Base-by-base conservation (phyloP, 1,140 invertebrate genomes). In the Eurosta solidaginis region DNA sequence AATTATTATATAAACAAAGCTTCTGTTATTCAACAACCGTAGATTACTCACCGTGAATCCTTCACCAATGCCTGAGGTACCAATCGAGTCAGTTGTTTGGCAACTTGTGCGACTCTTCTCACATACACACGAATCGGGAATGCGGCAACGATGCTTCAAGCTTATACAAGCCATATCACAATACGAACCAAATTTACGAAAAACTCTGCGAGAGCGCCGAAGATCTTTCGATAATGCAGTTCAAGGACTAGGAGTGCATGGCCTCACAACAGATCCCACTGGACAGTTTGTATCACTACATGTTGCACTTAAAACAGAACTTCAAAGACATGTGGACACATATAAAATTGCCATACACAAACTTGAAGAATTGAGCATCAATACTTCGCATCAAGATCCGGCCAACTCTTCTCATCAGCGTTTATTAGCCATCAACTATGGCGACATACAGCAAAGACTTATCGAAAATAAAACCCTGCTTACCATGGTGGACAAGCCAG, bases 401-500 rank as follows among this genome's bases (percentile, higher is more conserved):
- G 94, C 95, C 0, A 93, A 94, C 54, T 94, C 95, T 0, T 96
- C 95, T 22, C 96, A 98, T 88, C 96, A 97, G 88, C 89, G 96
- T 42, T 92, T 97, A 40, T 89, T 98, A 77, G 94, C 94, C 50
- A 90, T 97, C 29, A 93, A 92, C 49, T 93, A 95, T 83, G 91
- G 91, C 5, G 94, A 95, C 82, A 93, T 94, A 22, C 96, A 98
- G 87, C 93, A 96, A 79, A 89, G 96, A 4, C 89, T 98, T 20
- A 97, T 97, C 81, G 96, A 97, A 88, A 98, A 97, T 88, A 96
- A 96, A 87, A 95, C 94, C 0, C 88, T 97, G 27, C 89, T 97
- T 54, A 97, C 96, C 80, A 93, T 95, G 40, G 89, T 97, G 54
- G 96, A 97, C 85, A 92, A 92, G 81, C 90, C 91, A 22, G 89